Evolutionary conservation across 2,797 vertebrate genomes (phyloP), one percentile per base, ranked within the genome.

Genomic region (Emys orbicularis): DNA sequence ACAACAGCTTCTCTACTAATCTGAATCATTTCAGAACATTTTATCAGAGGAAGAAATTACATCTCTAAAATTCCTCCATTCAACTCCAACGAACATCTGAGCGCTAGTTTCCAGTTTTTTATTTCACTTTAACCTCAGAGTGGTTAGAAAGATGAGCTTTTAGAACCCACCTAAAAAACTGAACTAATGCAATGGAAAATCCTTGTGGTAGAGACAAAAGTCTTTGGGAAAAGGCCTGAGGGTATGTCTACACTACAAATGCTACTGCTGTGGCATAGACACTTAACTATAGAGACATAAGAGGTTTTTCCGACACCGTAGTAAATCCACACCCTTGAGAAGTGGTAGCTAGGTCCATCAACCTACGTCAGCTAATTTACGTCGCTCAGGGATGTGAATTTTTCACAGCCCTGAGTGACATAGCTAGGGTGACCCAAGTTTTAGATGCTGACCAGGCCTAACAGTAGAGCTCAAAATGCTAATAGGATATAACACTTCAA

Each of bases 391-490:
- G 31, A 31, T 34, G 29, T 61, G 57, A 65, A 65, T 65, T n/a
- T 65, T 65, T 65, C 15, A 65, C 61, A n/a, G 15, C 6, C 31
- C n/a, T 5, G 34, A 11, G 8, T 68, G n/a, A 68, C 10, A 19
- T 68, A 68, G 31, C 65, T 68, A 41, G 19, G 9, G 37, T 23
- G n/a, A 41, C 65, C 65, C 5, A 72, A 23, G 19, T 72, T 72
- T 72, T 72, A n/a, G 65, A 8, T n/a, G 34, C 21, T 10, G 10
- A 6, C 5, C 34, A 72, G 21, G 65, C 21, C 10, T 25, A 72
- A 41, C 65, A 92, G 96, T 88, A 84, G 79, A 84, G 59, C 90
- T 86, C 57, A 72, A n/a, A 59, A 93, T 49, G 87, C 89, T 87
- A 72, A 95, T 88, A 79, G 87, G 76, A 61, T 53, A 56, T 0